Evolutionary conservation across 2,888 invertebrate species (phyloP), one percentile per base, ranked within the genome.

Genomic region (Phengaris alcon): DNA sequence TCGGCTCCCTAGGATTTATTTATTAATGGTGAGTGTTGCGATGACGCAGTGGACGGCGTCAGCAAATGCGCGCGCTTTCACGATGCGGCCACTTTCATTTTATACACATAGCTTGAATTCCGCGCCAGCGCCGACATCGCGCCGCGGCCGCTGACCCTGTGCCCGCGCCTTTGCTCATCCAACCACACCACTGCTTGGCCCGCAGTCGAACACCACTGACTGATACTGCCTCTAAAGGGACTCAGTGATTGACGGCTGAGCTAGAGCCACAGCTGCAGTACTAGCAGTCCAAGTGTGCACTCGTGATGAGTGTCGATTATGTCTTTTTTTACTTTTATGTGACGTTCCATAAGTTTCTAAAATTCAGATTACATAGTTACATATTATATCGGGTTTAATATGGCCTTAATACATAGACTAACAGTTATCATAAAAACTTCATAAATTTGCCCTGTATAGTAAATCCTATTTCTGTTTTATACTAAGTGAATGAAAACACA

Each of bases 111-210:
- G 90, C 88, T 91, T 87, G 91, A 90, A 93, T 93, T 91, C 93
- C 93, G 88, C 90, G 90, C 87, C 87, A 86, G 89, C 87, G 87
- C 87, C 88, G 90, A 87, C 87, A 88, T 88, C 86, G 85, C 87
- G 86, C 89, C 81, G 88, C 91, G 93, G 91, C 86, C 93, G 93
- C 89, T 92, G 92, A 94, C 94, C 94, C 94, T 93, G 94, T 93
- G 87, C 87, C 85, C 84, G 88, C 90, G 88, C 90, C 88, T 89
- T 90, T 90, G 90, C 88, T 88, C 86, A 78, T 79, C 76, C 73
- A 83, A 84, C 86, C 88, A 83, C 84, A 87, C 85, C 82, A 82
- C 85, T 81, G 79, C 81, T 83, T 82, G 79, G 79, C 75, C 75
- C 75, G 74, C 12, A 22, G 22, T 54, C 73, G 74, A 59, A 52